These are phyloP conservation scores for Apteryx mantelli DNA, from an alignment of 2,113 vertebrate species.

Conservation along the genomic window DNA sequence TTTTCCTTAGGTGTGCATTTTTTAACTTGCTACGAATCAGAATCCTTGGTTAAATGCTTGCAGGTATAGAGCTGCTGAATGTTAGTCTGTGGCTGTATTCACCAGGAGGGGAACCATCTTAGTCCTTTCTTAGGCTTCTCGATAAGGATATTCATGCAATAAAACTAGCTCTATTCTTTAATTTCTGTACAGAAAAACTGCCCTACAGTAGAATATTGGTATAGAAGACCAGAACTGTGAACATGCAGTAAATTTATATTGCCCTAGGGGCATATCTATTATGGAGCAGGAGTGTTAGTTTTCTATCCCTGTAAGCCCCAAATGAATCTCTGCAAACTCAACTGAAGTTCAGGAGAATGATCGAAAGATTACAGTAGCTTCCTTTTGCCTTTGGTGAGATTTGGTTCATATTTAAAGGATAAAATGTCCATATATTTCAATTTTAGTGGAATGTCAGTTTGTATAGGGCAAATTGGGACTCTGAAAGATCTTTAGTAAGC, in stretches of 20 bases:
- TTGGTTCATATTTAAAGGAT: not conserved
- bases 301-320: not conserved
- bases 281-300: not conserved
- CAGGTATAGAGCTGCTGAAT: not conserved
- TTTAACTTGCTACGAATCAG: not conserved
- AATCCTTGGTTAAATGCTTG: not conserved
- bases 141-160: not conserved
- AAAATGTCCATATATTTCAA: not conserved
- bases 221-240: not conserved
- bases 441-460: not conserved
- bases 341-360: not conserved
- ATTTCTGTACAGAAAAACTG: slow-evolving; percentile 5
- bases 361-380: not conserved
- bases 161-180: not conserved
- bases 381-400: not conserved
- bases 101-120: not conserved
- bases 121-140: not conserved
- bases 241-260: not conserved
- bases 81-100: not conserved
- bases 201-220: slow-evolving; percentile 3
- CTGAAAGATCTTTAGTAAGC: not conserved
- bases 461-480: not conserved
- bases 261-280: not conserved
- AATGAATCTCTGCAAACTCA: not conserved
- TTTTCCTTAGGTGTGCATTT: not conserved